Conservation (phyloP, 2,888 invertebrate genomes). For the Dynastes tityus region DNA sequence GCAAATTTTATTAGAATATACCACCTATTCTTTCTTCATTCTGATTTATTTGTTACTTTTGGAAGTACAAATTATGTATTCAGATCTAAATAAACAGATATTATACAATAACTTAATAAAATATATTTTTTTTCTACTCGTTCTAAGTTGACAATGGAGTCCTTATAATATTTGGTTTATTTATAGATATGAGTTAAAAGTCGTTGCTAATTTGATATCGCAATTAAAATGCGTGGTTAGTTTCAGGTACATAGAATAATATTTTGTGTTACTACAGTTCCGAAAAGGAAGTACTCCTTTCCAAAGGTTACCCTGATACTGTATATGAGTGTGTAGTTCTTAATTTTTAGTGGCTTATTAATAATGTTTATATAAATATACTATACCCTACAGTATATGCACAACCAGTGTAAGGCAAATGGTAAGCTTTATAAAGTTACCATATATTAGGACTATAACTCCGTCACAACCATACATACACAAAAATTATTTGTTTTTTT, state of each 20-base stretch:
- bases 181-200: not conserved
- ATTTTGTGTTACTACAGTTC: not conserved
- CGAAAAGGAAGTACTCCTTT: not conserved
- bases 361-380: conserved; percentile 13
- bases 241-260: conserved; percentile 24
- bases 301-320: not conserved
- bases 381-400: conserved; percentile 54
- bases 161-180: no score
- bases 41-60: no score
- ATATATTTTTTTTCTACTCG: no score
- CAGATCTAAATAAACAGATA: no score
- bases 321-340: not conserved
- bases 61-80: no score
- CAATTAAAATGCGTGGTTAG: not conserved
- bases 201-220: conserved; percentile 6
- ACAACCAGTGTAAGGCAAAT: conserved; percentile 54
- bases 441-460: conserved; percentile 27
- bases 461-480: conserved; percentile 48
- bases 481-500: conserved; percentile 3
- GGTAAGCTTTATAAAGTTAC: conserved; percentile 40
- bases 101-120: no score
- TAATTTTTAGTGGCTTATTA: not conserved
- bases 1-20: no score
- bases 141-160: no score
- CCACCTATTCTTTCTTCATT: no score